phyloP scores from a whole-genome alignment of 2,113 vertebrate species.

The Lophius piscatorius region DNA sequence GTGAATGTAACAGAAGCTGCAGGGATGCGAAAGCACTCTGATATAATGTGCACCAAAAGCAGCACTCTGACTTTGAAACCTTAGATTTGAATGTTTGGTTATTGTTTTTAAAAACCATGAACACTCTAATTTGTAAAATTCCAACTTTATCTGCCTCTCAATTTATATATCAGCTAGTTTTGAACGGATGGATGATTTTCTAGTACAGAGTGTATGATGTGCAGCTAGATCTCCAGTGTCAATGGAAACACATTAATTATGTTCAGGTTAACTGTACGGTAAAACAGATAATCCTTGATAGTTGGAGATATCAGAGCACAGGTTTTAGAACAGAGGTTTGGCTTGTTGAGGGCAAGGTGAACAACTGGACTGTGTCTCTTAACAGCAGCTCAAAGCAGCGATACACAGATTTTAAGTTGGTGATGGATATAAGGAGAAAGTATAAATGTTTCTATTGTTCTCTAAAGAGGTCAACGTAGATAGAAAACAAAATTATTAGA shows the following conservation, averaged over 20 bases:
- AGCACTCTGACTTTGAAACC: constrained; percentile 38
- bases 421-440: neutral
- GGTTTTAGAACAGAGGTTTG: neutral
- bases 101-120: constrained; percentile 18
- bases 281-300: neutral
- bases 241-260: neutral
- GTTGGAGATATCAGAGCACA: neutral
- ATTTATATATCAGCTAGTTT: neutral
- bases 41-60: constrained; percentile 36
- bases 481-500: neutral
- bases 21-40: constrained; percentile 32
- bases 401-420: constrained; percentile 2
- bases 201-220: neutral
- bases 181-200: neutral
- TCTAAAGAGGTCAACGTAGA: too few relatives aligned
- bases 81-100: constrained; percentile 23
- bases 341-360: neutral
- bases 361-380: neutral
- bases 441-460: too few relatives aligned
- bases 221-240: neutral
- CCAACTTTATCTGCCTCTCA: neutral
- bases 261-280: neutral
- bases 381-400: neutral
- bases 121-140: too few relatives aligned
- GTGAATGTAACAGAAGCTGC: constrained; percentile 52